Conservation (phyloP, 2,113 vertebrate species). For the Nothoprocta perdicaria region DNA sequence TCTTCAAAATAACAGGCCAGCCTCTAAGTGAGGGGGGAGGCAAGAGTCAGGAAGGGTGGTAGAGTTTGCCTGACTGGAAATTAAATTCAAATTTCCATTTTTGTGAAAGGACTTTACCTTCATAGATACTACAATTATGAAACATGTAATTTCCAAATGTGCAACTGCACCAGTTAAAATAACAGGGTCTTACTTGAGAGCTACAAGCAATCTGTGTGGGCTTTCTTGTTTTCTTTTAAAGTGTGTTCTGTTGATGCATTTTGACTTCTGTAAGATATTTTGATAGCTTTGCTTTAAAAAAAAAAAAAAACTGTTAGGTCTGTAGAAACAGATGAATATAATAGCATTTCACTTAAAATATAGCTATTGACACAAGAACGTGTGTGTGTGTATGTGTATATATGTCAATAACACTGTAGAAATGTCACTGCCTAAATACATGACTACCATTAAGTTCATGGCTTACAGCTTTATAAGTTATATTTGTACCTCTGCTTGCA, state of each 20-base stretch:
- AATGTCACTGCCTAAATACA: fast-evolving
- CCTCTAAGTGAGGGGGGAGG: not conserved
- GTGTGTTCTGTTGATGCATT: constrained; percentile 39
- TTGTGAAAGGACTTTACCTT: constrained; percentile 14
- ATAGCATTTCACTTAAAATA: not conserved
- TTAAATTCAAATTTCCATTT: not conserved
- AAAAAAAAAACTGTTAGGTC: not conserved
- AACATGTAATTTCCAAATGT: constrained; percentile 12
- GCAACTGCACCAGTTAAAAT: constrained; percentile 37
- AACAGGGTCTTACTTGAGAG: constrained; percentile 40
- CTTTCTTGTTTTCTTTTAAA: constrained; percentile 48
- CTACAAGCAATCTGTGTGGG: constrained; percentile 43
- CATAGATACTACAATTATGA: constrained; percentile 18
- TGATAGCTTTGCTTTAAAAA: not conserved
- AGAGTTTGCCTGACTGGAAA: not conserved
- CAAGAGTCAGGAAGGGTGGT: not conserved
- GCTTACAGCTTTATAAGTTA: not conserved
- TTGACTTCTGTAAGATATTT: not conserved
- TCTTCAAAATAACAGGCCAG: not conserved
- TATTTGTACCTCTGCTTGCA: not conserved
- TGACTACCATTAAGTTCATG: not conserved
- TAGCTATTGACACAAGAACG: not conserved
- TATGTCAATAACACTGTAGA: not conserved
- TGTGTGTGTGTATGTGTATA: too few relatives aligned
- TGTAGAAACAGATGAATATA: not conserved